These are phyloP conservation scores for Trichacis sp. DNA, from an alignment of 2,888 invertebrate genomes.

Conservation along the genomic window DNA sequence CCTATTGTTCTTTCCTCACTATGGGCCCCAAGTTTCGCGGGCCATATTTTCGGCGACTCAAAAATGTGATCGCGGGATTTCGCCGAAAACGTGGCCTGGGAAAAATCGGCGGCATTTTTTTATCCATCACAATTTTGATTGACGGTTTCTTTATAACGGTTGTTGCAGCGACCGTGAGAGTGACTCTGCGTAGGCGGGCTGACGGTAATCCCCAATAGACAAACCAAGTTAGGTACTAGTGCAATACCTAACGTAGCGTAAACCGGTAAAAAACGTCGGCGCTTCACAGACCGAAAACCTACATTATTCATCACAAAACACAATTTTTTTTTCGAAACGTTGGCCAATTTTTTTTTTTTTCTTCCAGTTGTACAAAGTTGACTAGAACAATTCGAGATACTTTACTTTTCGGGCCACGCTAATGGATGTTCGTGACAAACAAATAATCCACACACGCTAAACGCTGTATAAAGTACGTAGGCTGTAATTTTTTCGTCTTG, in stretches of 20 bases:
- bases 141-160: constrained; percentile 69
- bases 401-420: constrained; percentile 10
- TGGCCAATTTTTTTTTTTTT: not conserved
- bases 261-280: constrained; percentile 18
- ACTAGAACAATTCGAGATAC: constrained; percentile 15
- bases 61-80: constrained; percentile 48
- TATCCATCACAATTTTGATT: constrained; percentile 25
- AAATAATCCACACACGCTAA: constrained; percentile 8
- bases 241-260: constrained; percentile 53
- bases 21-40: constrained; percentile 49
- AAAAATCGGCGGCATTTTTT: constrained; percentile 44
- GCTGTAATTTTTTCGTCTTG: constrained; percentile 5
- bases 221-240: constrained; percentile 66
- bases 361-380: constrained; percentile 17
- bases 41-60: constrained; percentile 54
- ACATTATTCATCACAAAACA: constrained; percentile 15
- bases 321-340: constrained; percentile 2
- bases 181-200: constrained; percentile 88
- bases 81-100: constrained; percentile 50
- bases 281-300: constrained; percentile 10
- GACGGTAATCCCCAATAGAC: constrained; percentile 68
- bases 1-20: constrained; percentile 36
- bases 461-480: constrained; percentile 9
- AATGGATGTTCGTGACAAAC: constrained; percentile 17
- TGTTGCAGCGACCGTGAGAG: constrained; percentile 92